Percentiles rank a stretch among this genome's conserved stretches.
phyloP scores from a whole-genome alignment of 2,888 invertebrate species.

The Trichopria drosophilae region DNA sequence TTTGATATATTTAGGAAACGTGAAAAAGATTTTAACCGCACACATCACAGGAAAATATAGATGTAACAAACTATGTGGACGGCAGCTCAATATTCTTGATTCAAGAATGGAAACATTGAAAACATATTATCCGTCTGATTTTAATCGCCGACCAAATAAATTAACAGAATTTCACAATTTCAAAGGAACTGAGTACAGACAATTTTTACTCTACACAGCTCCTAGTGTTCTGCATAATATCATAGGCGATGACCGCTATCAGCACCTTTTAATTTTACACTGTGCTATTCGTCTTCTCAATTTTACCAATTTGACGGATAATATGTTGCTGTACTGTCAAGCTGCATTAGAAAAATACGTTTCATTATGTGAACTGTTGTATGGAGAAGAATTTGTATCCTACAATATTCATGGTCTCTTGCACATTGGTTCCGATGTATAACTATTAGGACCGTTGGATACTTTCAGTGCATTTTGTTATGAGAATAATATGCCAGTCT shows the following conservation, averaged over 20 bases:
- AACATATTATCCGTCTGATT: not conserved
- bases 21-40: not conserved
- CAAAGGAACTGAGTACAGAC: no score
- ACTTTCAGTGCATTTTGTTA: slow-evolving; percentile 15
- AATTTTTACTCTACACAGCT: no score
- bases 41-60: not conserved
- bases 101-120: not conserved
- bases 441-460: slow-evolving; percentile 1
- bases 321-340: not conserved
- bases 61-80: not conserved
- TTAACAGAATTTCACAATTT: no score
- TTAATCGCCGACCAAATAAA: not conserved
- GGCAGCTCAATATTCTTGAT: not conserved
- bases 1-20: not conserved
- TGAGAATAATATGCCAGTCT: no score
- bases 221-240: not conserved
- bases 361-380: not conserved
- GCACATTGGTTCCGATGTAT: not conserved
- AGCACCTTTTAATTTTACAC: not conserved
- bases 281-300: not conserved
- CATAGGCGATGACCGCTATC: not conserved
- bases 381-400: not conserved
- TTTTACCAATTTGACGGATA: not conserved
- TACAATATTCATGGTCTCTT: no score
- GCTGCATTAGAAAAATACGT: no score